Conservation (phyloP, 2,113 vertebrate genomes). For the Aythya baeri region DNA sequence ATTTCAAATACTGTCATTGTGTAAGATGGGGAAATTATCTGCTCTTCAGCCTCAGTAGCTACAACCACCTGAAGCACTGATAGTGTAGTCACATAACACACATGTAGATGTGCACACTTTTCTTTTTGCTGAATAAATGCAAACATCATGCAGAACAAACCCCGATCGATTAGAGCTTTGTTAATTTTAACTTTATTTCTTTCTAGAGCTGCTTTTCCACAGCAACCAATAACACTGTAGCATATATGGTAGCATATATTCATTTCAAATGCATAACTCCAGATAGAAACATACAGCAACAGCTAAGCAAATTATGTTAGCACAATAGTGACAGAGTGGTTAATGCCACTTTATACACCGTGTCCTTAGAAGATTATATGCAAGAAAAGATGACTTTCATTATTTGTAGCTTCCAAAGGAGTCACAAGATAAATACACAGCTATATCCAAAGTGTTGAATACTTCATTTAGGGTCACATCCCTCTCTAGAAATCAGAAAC, state of each 20-base stretch:
- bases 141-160: background rate
- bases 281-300: background rate
- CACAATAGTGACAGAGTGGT: background rate
- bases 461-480: background rate
- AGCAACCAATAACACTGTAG: background rate
- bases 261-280: background rate
- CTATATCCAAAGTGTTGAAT: background rate
- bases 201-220: background rate
- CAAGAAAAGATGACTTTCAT: background rate
- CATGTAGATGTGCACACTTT: background rate
- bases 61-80: background rate
- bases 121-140: background rate
- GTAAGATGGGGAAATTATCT: background rate
- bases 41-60: background rate
- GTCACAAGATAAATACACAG: background rate
- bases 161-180: background rate
- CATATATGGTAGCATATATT: background rate
- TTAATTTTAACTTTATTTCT: background rate
- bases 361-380: background rate
- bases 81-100: rapidly evolving
- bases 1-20: background rate
- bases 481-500: background rate
- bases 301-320: background rate
- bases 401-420: background rate
- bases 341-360: background rate